Evolutionary conservation across 2,113 vertebrate genomes (phyloP).

Genomic region (Neolamprologus caudopunctatus): DNA sequence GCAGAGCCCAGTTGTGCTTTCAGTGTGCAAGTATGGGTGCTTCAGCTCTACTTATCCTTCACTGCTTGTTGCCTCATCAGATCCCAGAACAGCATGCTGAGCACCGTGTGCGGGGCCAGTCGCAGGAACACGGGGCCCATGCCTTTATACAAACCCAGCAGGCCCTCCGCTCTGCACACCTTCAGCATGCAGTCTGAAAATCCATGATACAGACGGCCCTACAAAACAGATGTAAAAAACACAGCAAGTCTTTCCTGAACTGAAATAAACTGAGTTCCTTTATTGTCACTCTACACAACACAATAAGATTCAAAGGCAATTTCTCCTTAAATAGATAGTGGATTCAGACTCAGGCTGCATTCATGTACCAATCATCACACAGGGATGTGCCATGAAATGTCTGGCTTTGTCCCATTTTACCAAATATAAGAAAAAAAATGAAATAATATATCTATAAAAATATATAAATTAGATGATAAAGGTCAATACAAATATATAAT

Average conservation of each 20-base stretch:
- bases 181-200: conserved; percentile 84
- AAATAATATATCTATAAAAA: not conserved
- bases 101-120: conserved; percentile 87
- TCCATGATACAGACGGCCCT: conserved; percentile 84
- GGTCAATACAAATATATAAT: not conserved
- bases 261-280: not conserved
- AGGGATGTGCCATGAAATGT: too few relatives aligned
- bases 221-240: not conserved
- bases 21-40: not conserved
- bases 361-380: too few relatives aligned
- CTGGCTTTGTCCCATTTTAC: too few relatives aligned
- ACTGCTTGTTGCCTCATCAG: conserved; percentile 76
- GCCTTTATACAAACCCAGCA: conserved; percentile 87
- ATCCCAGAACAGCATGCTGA: conserved; percentile 96
- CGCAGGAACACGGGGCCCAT: conserved; percentile 86
- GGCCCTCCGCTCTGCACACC: conserved; percentile 77
- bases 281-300: not conserved
- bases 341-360: too few relatives aligned
- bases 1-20: not conserved
- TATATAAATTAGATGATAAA: not conserved
- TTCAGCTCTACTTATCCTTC: conserved; percentile 8
- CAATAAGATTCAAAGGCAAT: not conserved
- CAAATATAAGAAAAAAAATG: not conserved
- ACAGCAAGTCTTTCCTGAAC: not conserved
- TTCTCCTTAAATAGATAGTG: not conserved